These are phyloP conservation scores for Pelodiscus sinensis DNA, from an alignment of 2,113 vertebrate genomes.

Conservation along the genomic window DNA sequence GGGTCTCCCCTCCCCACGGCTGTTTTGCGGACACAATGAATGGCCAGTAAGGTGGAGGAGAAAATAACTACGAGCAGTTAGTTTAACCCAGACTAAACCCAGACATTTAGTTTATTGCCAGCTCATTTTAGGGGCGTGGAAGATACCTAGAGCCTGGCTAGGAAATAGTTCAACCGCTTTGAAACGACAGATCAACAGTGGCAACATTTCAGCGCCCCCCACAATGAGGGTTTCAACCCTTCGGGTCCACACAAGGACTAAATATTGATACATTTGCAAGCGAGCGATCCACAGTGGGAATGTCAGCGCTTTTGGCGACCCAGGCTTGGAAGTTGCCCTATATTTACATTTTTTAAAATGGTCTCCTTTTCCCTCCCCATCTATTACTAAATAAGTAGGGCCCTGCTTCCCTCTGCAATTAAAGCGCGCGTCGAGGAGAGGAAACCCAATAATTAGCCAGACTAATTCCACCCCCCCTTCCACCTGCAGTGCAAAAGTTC, in stretches of 20 bases:
- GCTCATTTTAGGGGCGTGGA: background rate
- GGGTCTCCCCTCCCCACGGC: no score
- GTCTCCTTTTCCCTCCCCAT: constrained; percentile 25
- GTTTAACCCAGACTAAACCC: background rate
- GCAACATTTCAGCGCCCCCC: background rate
- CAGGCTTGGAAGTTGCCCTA: constrained; percentile 45
- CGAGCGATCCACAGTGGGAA: constrained; percentile 32
- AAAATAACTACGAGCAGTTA: background rate
- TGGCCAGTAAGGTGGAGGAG: background rate
- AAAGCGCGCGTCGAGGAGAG: constrained; percentile 64
- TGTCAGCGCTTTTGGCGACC: constrained; percentile 48
- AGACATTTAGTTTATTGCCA: background rate
- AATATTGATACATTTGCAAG: background rate
- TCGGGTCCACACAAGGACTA: constrained; percentile 2
- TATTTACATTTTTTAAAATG: constrained; percentile 40
- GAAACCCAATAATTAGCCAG: constrained; percentile 61
- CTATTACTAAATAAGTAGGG: constrained; percentile 20
- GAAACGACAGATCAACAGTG: constrained; percentile 11
- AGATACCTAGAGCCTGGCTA: background rate
- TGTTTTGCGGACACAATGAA: background rate
- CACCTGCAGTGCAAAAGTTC: constrained; percentile 66
- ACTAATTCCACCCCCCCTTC: constrained; percentile 44
- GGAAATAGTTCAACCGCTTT: background rate
- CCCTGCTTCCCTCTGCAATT: constrained; percentile 57
- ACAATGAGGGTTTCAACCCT: constrained; percentile 30